A percentile compares a stretch with the other conserved stretches of the same genome.
phyloP scores from a whole-genome alignment of 2,888 invertebrate genomes.

The Argynnis bischoffii region DNA sequence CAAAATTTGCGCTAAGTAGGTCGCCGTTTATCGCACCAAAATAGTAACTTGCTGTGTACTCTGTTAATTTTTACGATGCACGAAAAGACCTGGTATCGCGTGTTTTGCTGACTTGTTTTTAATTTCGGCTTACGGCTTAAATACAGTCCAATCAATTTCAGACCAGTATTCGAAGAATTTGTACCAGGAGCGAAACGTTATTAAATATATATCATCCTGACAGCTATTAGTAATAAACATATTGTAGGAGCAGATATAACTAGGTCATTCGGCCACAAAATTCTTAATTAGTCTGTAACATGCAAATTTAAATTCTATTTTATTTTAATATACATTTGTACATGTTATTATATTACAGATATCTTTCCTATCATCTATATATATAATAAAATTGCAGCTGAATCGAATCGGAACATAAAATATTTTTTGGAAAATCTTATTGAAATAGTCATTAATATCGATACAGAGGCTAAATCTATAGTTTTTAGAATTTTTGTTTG shows the following conservation, averaged over 20 bases:
- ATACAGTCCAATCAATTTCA: constrained; percentile 71
- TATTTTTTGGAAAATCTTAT: too few relatives aligned
- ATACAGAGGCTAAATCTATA: too few relatives aligned
- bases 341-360: neutral
- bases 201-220: constrained; percentile 64
- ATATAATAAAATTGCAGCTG: too few relatives aligned
- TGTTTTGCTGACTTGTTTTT: constrained; percentile 41
- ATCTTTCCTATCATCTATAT: too few relatives aligned
- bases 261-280: constrained; percentile 26
- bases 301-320: neutral
- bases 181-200: constrained; percentile 66
- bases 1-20: constrained; percentile 54
- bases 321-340: neutral
- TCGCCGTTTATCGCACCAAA: constrained; percentile 34
- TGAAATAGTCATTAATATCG: too few relatives aligned
- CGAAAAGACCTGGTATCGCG: constrained; percentile 1
- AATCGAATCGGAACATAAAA: too few relatives aligned
- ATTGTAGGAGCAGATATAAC: constrained; percentile 43
- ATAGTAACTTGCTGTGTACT: constrained; percentile 5
- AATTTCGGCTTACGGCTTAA: constrained; percentile 57
- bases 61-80: neutral
- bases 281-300: neutral
- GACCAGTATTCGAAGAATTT: constrained; percentile 72
- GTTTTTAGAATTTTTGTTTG: too few relatives aligned
- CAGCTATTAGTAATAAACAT: constrained; percentile 47